phyloP scores from a whole-genome alignment of 2,113 vertebrate species.

The Heliornis fulica region DNA sequence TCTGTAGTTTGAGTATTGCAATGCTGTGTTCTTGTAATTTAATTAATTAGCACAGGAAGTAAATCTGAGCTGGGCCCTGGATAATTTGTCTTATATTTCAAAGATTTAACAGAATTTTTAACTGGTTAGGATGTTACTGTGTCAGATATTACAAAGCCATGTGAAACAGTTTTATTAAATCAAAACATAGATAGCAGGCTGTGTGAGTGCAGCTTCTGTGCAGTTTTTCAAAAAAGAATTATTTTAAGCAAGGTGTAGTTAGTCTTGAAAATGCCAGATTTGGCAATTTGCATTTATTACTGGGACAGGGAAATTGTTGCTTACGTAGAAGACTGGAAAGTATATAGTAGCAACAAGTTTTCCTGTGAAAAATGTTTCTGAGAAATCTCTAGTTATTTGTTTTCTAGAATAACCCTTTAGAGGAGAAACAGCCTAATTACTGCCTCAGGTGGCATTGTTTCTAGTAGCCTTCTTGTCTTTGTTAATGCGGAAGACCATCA shows the following conservation, averaged over 20 bases:
- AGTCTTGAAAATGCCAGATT: not conserved
- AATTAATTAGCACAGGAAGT: not conserved
- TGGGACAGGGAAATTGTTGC: not conserved
- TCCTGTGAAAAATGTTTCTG: not conserved
- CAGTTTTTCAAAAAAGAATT: not conserved
- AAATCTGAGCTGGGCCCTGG: not conserved
- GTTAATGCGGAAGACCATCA: not conserved
- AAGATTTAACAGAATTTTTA: not conserved
- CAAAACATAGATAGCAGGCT: not conserved
- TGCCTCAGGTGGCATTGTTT: not conserved
- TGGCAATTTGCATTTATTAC: not conserved
- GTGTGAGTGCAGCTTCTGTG: not conserved
- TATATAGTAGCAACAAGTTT: not conserved
- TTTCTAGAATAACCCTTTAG: not conserved
- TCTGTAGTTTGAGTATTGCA: not conserved
- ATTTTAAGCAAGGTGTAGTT: not conserved
- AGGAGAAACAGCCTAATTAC: not conserved
- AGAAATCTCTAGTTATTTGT: not conserved
- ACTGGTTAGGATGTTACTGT: not conserved
- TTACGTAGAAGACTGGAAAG: not conserved
- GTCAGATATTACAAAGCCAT: not conserved
- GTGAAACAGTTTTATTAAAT: not conserved
- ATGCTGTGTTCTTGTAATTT: not conserved
- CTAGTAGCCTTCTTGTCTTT: not conserved
- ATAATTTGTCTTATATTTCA: not conserved